A percentile compares a stretch with the other conserved stretches of the same genome.
Conservation (phyloP, 2,888 invertebrate species). For the Meta bourneti region DNA sequence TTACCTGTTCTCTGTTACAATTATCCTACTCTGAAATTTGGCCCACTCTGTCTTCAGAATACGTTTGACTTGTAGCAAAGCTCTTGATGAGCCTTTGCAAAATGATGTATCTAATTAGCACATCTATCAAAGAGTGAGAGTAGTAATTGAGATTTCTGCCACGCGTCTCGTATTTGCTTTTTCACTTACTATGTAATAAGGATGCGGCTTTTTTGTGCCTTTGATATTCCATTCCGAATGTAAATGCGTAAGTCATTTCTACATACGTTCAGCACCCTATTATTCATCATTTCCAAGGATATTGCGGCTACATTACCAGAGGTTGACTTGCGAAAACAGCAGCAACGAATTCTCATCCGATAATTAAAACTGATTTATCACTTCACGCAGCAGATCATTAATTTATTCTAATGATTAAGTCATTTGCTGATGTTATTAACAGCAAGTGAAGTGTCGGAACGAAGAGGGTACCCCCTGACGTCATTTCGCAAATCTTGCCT, state of each 20-base stretch:
- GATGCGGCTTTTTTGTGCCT: background rate
- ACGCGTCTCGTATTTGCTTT: background rate
- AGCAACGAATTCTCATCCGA: background rate
- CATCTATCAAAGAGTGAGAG: background rate
- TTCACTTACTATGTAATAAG: background rate
- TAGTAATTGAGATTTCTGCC: background rate
- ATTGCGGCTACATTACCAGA: background rate
- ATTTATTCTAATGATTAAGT: conserved; percentile 42
- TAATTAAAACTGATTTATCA: conserved; percentile 46
- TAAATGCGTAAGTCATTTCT: too few species aligned
- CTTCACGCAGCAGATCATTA: background rate
- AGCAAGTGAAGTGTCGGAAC: too few species aligned
- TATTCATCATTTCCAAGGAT: conserved; percentile 18
- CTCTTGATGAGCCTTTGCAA: too few species aligned
- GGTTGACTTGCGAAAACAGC: conserved; percentile 1
- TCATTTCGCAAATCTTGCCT: too few species aligned
- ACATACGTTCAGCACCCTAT: background rate
- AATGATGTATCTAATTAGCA: background rate
- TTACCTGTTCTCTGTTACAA: too few species aligned
- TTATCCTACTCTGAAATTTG: too few species aligned
- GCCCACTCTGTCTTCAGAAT: too few species aligned
- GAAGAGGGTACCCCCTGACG: too few species aligned
- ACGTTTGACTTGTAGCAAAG: too few species aligned
- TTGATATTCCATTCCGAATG: too few species aligned
- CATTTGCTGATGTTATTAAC: background rate